Evolutionary conservation across 2,797 vertebrate genomes (phyloP), one percentile per base, ranked within the genome.

Genomic region (Karalla daura): DNA sequence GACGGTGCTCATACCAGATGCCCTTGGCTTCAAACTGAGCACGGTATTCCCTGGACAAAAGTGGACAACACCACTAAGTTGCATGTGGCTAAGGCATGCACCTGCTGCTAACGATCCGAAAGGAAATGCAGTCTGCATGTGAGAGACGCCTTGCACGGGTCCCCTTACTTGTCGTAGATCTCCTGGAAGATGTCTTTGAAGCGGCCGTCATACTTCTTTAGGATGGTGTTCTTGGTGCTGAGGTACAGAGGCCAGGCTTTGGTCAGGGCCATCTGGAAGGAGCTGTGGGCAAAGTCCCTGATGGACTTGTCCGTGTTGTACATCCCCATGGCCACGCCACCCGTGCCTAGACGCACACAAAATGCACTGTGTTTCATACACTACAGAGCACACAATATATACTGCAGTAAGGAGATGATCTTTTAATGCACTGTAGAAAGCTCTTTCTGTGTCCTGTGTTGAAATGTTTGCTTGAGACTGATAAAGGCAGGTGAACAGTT

Each of bases 151-250:
- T 46, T 30, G 10, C 27, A 30, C 1, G 27, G 11, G 14, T 27
- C 13, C 8, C 3, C 82, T 90, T 92, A 99, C 98, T 95, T 97
- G 62, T 99, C 96, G 74, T 99, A 99, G 84, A 99, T 99, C 9
- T 98, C 96, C 87, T 99, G 97, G 90, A 99, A 99, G 81, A 99
- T 96, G 86, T 99, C 97, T 79, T 98, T 99, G 87, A 98, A 99
- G 71, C 96, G 95, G 0, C 97, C 97, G 41, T 99, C 97, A 0
- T 99, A 99, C 91, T 92, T 96, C 92, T 99, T 99, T 81, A 99
- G 94, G 86, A 99, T 99, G 56, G 98, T 99, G 90, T 99, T 99
- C 85, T 99, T 99, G 80, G 98, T 99, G 93, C 98, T 99, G 91
- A 99, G 95, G 86, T 99, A 99, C 30, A 99, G 91, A 1, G 96